These are phyloP conservation scores for Porites australiensis DNA, from an alignment of 64 coral and sea anemone genomes.

Conservation along the genomic window DNA sequence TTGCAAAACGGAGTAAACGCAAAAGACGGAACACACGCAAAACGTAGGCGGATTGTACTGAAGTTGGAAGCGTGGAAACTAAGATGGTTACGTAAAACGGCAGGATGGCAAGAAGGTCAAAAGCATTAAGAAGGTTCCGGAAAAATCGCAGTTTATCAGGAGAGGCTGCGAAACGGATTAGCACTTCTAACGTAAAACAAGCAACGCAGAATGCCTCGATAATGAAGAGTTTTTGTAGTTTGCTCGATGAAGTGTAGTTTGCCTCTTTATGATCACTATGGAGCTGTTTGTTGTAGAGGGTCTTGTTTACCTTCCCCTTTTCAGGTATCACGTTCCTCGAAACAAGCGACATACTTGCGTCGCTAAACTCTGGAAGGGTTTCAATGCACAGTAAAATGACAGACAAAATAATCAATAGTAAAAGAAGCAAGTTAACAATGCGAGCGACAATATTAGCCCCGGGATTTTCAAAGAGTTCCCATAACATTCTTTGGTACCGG, in stretches of 20 bases:
- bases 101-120: constrained; percentile 55
- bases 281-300: constrained; percentile 11
- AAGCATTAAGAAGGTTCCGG: constrained; percentile 36
- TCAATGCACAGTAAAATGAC: constrained; percentile 54
- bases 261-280: neutral
- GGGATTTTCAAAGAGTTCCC: constrained; percentile 54
- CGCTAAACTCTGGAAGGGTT: constrained; percentile 38
- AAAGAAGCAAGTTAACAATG: constrained; percentile 27
- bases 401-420: constrained; percentile 37
- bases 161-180: constrained; percentile 48
- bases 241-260: constrained; percentile 24
- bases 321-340: constrained; percentile 12
- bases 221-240: constrained; percentile 37
- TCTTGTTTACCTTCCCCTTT: neutral
- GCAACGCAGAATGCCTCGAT: constrained; percentile 54
- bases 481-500: constrained; percentile 26
- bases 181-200: constrained; percentile 63
- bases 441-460: constrained; percentile 9
- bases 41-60: constrained; percentile 39
- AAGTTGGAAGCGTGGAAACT: neutral
- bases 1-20: constrained; percentile 33
- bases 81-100: constrained; percentile 47
- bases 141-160: constrained; percentile 60
- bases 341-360: neutral
- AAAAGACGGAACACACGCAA: constrained; percentile 36